Evolutionary conservation across 2,888 invertebrate species (phyloP).

Genomic region (Nemapogon koenigi): DNA sequence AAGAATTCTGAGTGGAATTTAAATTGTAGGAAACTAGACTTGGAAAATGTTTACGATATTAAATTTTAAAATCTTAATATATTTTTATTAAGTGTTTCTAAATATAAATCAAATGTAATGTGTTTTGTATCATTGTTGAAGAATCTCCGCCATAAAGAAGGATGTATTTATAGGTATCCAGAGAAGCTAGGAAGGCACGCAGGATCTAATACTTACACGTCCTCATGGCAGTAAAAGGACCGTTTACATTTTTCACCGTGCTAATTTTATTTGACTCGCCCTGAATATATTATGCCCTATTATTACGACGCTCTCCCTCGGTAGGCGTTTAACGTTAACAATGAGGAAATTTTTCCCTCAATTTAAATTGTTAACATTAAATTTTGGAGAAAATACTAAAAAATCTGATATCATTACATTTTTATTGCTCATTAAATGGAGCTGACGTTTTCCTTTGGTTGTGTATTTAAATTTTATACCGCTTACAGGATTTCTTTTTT

Average conservation of each 20-base stretch:
- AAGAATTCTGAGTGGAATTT: no score
- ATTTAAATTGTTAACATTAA: constrained; percentile 51
- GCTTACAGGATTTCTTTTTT: no score
- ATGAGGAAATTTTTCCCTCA: constrained; percentile 43
- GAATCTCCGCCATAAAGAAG: no score
- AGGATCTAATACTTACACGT: constrained; percentile 47
- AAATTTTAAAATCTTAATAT: no score
- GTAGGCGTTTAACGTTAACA: constrained; percentile 51
- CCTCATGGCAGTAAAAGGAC: constrained; percentile 48
- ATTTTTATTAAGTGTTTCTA: no score
- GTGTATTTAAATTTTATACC: not conserved
- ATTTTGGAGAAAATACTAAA: constrained; percentile 38
- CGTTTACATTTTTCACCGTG: constrained; percentile 64
- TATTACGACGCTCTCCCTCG: constrained; percentile 47
- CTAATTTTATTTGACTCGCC: constrained; percentile 64
- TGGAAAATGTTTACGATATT: no score
- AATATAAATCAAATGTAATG: no score
- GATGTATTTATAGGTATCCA: no score
- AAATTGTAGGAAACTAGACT: no score
- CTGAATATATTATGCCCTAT: constrained; percentile 63
- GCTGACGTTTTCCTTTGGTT: not conserved
- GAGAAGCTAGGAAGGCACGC: no score
- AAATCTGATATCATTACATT: constrained; percentile 47
- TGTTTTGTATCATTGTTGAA: no score
- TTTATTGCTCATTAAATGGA: constrained; percentile 44